Base-by-base conservation (phyloP, 2,797 vertebrate species). In the Chiroxiphia lanceolata region DNA sequence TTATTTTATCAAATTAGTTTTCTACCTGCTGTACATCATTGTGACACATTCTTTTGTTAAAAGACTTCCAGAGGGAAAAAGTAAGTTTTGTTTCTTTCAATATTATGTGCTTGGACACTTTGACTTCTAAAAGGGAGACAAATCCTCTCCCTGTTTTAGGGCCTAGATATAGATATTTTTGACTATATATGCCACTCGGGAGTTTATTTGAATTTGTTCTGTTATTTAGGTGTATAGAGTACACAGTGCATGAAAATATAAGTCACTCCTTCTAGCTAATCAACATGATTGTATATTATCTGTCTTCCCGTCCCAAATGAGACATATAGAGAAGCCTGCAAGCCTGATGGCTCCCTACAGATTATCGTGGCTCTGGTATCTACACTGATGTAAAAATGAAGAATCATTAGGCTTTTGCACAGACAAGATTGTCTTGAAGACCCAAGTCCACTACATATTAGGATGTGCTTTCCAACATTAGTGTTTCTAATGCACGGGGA, bases 1-100 rank as follows among this genome's bases (percentile, higher is more conserved):
- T 91, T 81, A 65, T 88, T 84, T 64, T 63, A 63, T 78, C 17
- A 90, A 15, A 42, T 79, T 90, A 76, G 7, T 81, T 93, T 94
- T 80, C 65, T 81, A 67, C 48, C 23, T 54, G 29, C 61, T 76
- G 42, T 87, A 68, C 38, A 61, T 94, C 44, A 81, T 48, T n/a
- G 26, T 84, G 85, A 80, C 68, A 90, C 23, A 59, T 71, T 85
- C 22, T 87, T 84, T 79, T 53, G 26, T 48, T 89, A 25, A 83
- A 90, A 85, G 36, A 92, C n/a, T 53, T 87, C 44, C 59, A 61
- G 44, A 82, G 33, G 27, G 33, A 82, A 92, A 83, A 72, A 56
- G 2, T 31, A 53, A 15, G 10, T 90, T 93, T 85, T 83, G 48
- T 79, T 91, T 88, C 61, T 54, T 90, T 95, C 51, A 34, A 6